Evolutionary conservation across 2,113 vertebrate genomes (phyloP).

Genomic region (Cavia porcellus): DNA sequence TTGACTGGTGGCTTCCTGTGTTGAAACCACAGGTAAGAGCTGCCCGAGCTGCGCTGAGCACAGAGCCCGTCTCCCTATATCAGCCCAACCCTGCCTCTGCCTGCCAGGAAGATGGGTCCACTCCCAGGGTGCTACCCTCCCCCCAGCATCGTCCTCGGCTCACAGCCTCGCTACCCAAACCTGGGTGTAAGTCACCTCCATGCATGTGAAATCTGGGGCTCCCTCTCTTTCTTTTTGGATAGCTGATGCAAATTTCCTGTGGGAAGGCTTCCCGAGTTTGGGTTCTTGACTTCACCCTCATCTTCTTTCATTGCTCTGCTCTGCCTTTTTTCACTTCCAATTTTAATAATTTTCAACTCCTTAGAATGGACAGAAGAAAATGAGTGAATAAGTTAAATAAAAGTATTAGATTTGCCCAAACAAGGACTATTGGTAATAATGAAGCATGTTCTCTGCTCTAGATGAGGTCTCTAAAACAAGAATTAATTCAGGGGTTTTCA

Average conservation of each 20-base stretch:
- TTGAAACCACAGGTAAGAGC: background rate
- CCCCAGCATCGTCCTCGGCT: background rate
- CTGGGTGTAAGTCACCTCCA: too few species aligned
- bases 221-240: background rate
- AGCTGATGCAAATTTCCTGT: background rate
- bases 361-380: background rate
- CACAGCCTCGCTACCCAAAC: background rate
- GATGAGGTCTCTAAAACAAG: background rate
- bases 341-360: background rate
- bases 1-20: rapidly evolving
- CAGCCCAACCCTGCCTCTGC: background rate
- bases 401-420: background rate
- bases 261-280: rapidly evolving
- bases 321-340: background rate
- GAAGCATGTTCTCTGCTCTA: background rate
- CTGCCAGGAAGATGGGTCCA: background rate
- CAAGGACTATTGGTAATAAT: background rate
- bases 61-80: background rate
- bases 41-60: background rate
- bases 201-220: background rate
- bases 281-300: background rate
- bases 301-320: background rate
- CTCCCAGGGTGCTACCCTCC: rapidly evolving
- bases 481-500: background rate
- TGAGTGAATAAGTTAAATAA: background rate